Conservation (phyloP, 2,797 vertebrate species). For the Galago senegalensis region DNA sequence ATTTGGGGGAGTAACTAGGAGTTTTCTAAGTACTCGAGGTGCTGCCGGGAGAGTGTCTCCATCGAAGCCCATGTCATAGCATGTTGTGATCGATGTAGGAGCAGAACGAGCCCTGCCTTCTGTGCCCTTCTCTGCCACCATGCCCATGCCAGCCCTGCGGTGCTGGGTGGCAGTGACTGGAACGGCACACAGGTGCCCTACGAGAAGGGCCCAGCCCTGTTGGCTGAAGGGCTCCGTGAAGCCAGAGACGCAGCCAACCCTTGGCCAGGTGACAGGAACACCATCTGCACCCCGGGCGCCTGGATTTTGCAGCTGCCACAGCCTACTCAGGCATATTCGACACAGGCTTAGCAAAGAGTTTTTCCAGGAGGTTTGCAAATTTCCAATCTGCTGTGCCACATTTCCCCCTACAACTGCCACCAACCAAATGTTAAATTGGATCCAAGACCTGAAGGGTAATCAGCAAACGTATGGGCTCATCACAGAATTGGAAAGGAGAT, state of each 20-base stretch:
- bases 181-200: not conserved
- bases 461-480: conserved; percentile 29
- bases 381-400: conserved; percentile 75
- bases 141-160: fast-evolving
- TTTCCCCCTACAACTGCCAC: conserved; percentile 51
- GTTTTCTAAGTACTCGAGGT: not conserved
- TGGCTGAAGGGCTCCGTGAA: not conserved
- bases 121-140: not conserved
- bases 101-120: not conserved
- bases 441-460: conserved; percentile 51
- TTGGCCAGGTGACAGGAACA: conserved; percentile 42
- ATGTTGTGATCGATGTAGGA: not conserved
- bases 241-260: conserved; percentile 4
- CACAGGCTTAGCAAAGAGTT: conserved; percentile 76
- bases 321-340: conserved; percentile 69
- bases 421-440: conserved; percentile 68
- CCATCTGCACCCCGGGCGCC: conserved; percentile 70
- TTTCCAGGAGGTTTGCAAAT: conserved; percentile 78
- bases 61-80: fast-evolving
- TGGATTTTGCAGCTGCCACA: conserved; percentile 66
- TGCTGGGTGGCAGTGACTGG: not conserved
- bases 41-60: not conserved
- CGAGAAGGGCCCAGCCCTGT: not conserved
- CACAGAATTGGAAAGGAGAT: not conserved
- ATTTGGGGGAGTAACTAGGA: not conserved